Conservation (phyloP, 2,113 vertebrate species). For the Pterocles gutturalis region DNA sequence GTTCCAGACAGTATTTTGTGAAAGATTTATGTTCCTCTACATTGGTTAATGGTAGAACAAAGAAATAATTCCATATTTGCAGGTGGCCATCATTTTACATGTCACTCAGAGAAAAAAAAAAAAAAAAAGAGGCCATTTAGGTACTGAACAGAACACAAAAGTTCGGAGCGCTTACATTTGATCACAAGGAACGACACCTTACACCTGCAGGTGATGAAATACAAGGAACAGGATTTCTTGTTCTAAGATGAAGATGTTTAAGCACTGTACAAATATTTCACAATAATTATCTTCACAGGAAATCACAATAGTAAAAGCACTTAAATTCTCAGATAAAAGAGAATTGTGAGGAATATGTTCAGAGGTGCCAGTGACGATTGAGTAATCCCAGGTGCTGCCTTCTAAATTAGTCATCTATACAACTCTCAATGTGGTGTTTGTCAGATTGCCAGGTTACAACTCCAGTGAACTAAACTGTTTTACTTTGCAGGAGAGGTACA, state of each 20-base stretch:
- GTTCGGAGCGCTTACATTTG: not conserved
- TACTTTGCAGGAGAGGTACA: not conserved
- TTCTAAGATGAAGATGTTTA: not conserved
- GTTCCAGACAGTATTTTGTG: not conserved
- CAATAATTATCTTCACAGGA: not conserved
- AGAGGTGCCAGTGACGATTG: not conserved
- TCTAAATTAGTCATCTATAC: conserved; percentile 8
- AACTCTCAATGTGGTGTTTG: not conserved
- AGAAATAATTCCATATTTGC: not conserved
- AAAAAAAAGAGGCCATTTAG: not conserved
- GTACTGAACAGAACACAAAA: not conserved
- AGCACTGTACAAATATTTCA: not conserved
- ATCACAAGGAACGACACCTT: not conserved
- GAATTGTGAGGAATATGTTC: not conserved
- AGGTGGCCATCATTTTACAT: not conserved
- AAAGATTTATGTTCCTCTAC: not conserved
- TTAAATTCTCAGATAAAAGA: not conserved
- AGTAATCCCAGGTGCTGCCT: not conserved
- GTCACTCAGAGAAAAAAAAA: not conserved
- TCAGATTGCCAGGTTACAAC: not conserved
- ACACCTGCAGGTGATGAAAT: not conserved
- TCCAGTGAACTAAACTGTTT: not conserved
- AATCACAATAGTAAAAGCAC: not conserved
- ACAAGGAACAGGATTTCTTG: not conserved
- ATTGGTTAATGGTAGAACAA: not conserved